A percentile compares a stretch with the other conserved stretches of the same genome.
These are phyloP conservation scores for Hydraecia micacea DNA, from an alignment of 2,888 invertebrate species.

Conservation along the genomic window DNA sequence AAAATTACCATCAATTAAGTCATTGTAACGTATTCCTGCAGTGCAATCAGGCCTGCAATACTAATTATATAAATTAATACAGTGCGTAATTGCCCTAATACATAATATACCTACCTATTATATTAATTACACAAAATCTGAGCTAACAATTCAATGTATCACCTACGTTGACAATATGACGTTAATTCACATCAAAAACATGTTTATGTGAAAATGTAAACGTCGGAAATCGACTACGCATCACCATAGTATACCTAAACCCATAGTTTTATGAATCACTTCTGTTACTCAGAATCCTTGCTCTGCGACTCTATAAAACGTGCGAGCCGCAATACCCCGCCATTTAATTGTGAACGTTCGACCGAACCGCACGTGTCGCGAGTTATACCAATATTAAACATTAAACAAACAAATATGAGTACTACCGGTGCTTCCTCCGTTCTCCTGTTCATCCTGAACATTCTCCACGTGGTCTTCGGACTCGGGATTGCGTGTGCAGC, in stretches of 20 bases:
- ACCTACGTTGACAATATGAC: slow-evolving; percentile 26
- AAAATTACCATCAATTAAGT: slow-evolving; percentile 25
- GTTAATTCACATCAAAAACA: slow-evolving; percentile 43
- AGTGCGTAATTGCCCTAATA: background rate
- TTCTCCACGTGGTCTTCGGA: slow-evolving; percentile 76
- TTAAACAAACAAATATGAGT: slow-evolving; percentile 64
- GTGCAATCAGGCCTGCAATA: slow-evolving; percentile 14
- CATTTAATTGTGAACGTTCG: slow-evolving; percentile 76
- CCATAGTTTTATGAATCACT: slow-evolving; percentile 56
- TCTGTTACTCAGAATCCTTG: slow-evolving; percentile 57
- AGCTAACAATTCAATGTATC: background rate
- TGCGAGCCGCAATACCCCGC: slow-evolving; percentile 67
- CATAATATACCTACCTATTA: slow-evolving; percentile 2
- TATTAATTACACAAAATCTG: slow-evolving; percentile 9
- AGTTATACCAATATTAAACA: slow-evolving; percentile 34
- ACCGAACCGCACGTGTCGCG: slow-evolving; percentile 56
- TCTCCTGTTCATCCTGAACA: slow-evolving; percentile 76
- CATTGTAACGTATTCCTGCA: slow-evolving; percentile 32
- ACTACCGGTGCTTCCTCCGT: slow-evolving; percentile 68
- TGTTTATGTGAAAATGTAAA: slow-evolving; percentile 27
- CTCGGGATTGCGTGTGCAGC: slow-evolving; percentile 77
- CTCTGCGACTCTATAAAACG: slow-evolving; percentile 72
- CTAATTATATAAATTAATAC: slow-evolving; percentile 25
- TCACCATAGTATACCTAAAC: slow-evolving; percentile 31
- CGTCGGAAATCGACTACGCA: slow-evolving; percentile 42